Conservation (phyloP, 2,888 invertebrate genomes). For the Rotaria magnacalcarata region DNA sequence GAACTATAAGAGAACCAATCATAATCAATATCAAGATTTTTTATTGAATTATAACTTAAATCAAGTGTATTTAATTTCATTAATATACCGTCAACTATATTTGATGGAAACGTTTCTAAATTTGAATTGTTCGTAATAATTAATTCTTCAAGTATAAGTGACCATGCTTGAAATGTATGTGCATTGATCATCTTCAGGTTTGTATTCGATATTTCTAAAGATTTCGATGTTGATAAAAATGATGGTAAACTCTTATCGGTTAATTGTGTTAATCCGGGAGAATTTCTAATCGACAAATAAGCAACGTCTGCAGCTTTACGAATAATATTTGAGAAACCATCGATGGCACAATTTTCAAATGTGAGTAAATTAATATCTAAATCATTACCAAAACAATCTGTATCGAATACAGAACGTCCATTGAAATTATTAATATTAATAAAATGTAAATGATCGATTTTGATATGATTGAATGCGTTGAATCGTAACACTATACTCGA, state of each 20-base stretch:
- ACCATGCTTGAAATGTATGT: slow-evolving; percentile 16
- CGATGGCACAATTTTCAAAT: neutral
- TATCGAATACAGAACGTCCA: neutral
- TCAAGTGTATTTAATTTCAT: neutral
- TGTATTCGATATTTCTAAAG: neutral
- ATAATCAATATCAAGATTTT: neutral
- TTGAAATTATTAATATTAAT: neutral
- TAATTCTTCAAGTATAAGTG: neutral
- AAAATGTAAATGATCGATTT: neutral
- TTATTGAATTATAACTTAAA: neutral
- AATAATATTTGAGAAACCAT: neutral
- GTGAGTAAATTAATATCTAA: neutral
- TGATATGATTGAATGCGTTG: neutral
- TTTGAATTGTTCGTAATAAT: neutral
- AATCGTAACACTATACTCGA: neutral
- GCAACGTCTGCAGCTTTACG: neutral
- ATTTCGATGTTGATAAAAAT: neutral
- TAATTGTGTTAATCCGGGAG: neutral
- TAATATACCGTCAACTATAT: neutral
- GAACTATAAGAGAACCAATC: neutral
- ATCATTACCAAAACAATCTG: neutral
- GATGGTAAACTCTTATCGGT: neutral
- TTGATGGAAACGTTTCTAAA: neutral
- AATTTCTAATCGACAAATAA: neutral
- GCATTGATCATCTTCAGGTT: neutral